phyloP scores from a whole-genome alignment of 2,888 invertebrate species.

The Hydroisotoma schaefferi region DNA sequence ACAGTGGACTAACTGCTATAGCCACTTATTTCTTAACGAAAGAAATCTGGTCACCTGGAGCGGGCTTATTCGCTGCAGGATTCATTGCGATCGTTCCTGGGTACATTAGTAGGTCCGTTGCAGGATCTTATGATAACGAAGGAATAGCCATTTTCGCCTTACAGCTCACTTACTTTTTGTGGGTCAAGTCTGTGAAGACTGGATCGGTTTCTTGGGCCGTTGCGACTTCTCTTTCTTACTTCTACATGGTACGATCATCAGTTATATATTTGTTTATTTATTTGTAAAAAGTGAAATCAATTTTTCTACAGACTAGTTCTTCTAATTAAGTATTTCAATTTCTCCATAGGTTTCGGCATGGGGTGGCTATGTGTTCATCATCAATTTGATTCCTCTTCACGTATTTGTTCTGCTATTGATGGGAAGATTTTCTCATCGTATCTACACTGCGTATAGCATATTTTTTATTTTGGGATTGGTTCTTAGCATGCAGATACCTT shows the following conservation, averaged over 20 bases:
- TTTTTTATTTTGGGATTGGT: slow-evolving; percentile 95
- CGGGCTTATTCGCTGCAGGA: slow-evolving; percentile 96
- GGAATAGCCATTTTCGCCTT: slow-evolving; percentile 99
- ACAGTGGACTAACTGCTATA: slow-evolving; percentile 94
- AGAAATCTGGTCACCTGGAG: slow-evolving; percentile 94
- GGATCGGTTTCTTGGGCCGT: slow-evolving; percentile 97
- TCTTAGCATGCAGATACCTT: slow-evolving; percentile 95
- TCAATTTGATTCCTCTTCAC: slow-evolving; percentile 96
- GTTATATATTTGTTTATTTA: slow-evolving; percentile 43
- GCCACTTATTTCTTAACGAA: slow-evolving; percentile 96
- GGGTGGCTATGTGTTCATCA: slow-evolving; percentile 99
- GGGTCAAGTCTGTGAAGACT: slow-evolving; percentile 92
- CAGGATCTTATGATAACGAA: slow-evolving; percentile 99
- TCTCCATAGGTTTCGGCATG: slow-evolving; percentile 97
- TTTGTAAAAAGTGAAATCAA: background rate
- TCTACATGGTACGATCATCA: slow-evolving; percentile 94
- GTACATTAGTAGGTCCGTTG: slow-evolving; percentile 97
- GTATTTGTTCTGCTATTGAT: slow-evolving; percentile 90
- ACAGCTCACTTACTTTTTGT: slow-evolving; percentile 96
- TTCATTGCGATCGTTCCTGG: slow-evolving; percentile 99
- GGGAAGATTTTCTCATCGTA: slow-evolving; percentile 88
- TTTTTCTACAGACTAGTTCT: background rate
- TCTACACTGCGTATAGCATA: slow-evolving; percentile 92
- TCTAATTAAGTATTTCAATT: slow-evolving; percentile 49
- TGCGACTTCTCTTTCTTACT: slow-evolving; percentile 91